Conservation (phyloP, 2,113 vertebrate species). For the Circaetus cinerascens region DNA sequence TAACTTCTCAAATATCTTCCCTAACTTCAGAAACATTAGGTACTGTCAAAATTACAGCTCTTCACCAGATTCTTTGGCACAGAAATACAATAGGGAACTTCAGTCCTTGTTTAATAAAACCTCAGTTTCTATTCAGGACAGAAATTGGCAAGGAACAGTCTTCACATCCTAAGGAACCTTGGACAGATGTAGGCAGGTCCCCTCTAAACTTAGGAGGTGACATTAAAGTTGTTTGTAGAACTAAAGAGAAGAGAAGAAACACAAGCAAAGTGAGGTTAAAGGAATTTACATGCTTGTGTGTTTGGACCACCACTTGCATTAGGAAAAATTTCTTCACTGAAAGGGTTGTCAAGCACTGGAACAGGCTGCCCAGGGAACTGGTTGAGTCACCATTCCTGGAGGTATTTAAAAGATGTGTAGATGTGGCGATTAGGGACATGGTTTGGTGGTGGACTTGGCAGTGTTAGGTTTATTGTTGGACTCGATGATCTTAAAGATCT, state of each 20-base stretch:
- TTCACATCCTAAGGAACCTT: not conserved
- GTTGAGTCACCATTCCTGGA: not conserved
- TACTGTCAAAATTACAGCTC: not conserved
- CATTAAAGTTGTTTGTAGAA: not conserved
- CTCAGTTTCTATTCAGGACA: not conserved
- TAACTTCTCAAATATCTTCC: not conserved
- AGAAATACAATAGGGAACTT: not conserved
- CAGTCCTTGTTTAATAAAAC: not conserved
- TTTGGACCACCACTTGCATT: not conserved
- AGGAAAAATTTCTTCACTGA: not conserved
- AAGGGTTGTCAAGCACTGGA: not conserved
- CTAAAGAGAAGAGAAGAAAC: not conserved
- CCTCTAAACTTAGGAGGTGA: not conserved
- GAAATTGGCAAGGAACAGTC: not conserved
- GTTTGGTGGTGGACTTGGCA: not conserved
- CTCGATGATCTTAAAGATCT: not conserved
- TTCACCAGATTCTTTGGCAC: not conserved
- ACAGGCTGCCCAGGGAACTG: not conserved
- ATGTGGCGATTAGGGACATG: not conserved
- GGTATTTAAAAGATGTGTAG: fast-evolving
- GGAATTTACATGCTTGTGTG: not conserved
- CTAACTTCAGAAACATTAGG: not conserved
- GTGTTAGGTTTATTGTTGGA: not conserved
- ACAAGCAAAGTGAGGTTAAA: not conserved
- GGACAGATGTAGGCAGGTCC: not conserved